Evolutionary conservation across 2,888 invertebrate genomes (phyloP).

Genomic region (Xestia xanthographa): DNA sequence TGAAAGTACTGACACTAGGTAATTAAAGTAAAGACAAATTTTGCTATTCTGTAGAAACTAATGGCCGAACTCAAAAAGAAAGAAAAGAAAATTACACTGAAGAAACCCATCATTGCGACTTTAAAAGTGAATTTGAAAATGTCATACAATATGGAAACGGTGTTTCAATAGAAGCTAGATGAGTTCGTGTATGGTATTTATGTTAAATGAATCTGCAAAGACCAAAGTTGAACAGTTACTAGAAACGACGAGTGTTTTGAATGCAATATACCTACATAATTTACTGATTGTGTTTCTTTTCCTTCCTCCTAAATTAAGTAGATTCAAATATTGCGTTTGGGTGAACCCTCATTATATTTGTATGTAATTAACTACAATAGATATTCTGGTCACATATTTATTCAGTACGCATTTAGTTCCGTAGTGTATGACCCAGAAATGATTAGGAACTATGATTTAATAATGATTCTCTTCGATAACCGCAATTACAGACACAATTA

Average conservation of each 20-base stretch:
- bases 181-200: neutral
- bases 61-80: neutral
- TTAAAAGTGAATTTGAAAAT: neutral
- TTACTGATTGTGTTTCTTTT: slow-evolving; percentile 8
- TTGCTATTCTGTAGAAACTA: neutral
- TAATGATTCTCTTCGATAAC: neutral
- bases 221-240: neutral
- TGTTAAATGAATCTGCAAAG: neutral
- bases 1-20: no score
- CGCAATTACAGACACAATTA: no score
- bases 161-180: neutral
- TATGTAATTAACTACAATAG: neutral
- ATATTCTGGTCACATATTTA: neutral
- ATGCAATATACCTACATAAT: neutral
- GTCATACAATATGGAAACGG: neutral
- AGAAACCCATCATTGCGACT: neutral
- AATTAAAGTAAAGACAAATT: neutral
- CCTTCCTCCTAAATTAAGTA: slow-evolving; percentile 15
- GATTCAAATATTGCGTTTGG: slow-evolving; percentile 7
- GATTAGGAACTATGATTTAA: neutral
- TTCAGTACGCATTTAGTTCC: neutral
- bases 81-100: neutral
- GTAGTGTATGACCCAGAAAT: neutral
- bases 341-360: slow-evolving; percentile 1
- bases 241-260: neutral